phyloP scores from a whole-genome alignment of 2,888 invertebrate genomes.

The Ptychoptera albimana region DNA sequence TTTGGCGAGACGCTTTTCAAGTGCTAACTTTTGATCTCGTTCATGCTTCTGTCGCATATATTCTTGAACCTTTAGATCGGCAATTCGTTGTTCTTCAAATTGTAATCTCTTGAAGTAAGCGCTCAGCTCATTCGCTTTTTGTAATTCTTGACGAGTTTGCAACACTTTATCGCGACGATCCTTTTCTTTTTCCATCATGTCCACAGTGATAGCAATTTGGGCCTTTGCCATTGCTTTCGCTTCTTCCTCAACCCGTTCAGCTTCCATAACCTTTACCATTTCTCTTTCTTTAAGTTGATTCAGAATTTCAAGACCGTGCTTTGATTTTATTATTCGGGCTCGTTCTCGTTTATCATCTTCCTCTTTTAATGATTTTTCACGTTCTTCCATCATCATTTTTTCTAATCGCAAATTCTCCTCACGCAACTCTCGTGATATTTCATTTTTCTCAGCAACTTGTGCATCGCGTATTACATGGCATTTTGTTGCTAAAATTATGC shows the following conservation, averaged over 20 bases:
- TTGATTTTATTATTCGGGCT: slow-evolving; percentile 17
- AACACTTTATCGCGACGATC: slow-evolving; percentile 18
- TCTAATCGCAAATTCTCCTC: slow-evolving; percentile 26
- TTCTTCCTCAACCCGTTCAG: slow-evolving; percentile 26
- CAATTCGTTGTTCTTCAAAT: slow-evolving; percentile 25
- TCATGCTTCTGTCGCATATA: slow-evolving; percentile 26
- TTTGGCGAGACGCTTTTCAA: slow-evolving; percentile 21
- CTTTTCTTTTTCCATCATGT: slow-evolving; percentile 21
- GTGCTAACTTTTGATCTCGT: slow-evolving; percentile 21
- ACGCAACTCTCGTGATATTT: slow-evolving; percentile 20
- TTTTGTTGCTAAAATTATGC: slow-evolving; percentile 65
- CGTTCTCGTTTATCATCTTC: slow-evolving; percentile 22
- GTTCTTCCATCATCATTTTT: slow-evolving; percentile 22
- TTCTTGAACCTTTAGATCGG: slow-evolving; percentile 25
- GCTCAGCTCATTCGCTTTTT: slow-evolving; percentile 23
- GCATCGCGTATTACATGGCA: slow-evolving; percentile 74
- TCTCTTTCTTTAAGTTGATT: slow-evolving; percentile 25
- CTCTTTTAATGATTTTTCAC: slow-evolving; percentile 18
- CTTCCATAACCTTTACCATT: slow-evolving; percentile 23
- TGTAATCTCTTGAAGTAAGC: slow-evolving; percentile 24
- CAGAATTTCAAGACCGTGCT: slow-evolving; percentile 25
- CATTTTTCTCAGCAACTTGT: slow-evolving; percentile 50
- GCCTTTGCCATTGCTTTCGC: slow-evolving; percentile 21
- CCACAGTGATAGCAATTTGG: slow-evolving; percentile 18
- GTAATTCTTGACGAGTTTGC: slow-evolving; percentile 24